phyloP scores from a whole-genome alignment of 2,113 vertebrate species.

The Campylomormyrus numenius region DNA sequence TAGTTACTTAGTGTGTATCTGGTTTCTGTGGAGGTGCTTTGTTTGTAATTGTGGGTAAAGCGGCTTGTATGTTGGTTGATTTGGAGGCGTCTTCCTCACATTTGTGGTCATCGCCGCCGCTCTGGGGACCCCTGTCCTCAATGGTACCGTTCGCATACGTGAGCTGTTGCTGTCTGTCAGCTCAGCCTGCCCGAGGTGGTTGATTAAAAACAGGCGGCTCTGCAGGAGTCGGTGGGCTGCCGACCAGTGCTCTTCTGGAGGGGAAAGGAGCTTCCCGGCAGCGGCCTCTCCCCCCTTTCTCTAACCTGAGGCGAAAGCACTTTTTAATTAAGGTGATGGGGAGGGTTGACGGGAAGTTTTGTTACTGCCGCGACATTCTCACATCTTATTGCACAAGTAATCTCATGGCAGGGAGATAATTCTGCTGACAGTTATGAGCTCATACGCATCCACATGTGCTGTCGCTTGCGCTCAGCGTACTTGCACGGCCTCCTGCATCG shows the following conservation, averaged over 20 bases:
- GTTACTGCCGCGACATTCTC: background rate
- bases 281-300: background rate
- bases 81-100: background rate
- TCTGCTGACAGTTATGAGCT: background rate
- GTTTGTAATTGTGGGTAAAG: background rate
- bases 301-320: background rate
- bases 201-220: slow-evolving; percentile 10
- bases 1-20: background rate
- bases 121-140: background rate
- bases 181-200: background rate
- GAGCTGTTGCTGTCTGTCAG: background rate
- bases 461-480: background rate
- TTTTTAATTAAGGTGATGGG: slow-evolving; percentile 15
- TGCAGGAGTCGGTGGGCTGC: background rate
- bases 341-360: background rate
- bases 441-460: background rate
- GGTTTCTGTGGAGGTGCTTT: background rate
- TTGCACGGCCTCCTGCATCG: background rate
- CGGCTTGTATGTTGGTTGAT: background rate
- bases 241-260: background rate
- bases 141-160: background rate
- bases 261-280: background rate
- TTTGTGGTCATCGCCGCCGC: background rate
- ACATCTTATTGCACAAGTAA: background rate
- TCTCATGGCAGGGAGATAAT: background rate